A percentile compares a stretch with the other conserved stretches of the same genome.
Evolutionary conservation across 2,888 invertebrate species (phyloP).

Genomic region (Dilophus febrilis): DNA sequence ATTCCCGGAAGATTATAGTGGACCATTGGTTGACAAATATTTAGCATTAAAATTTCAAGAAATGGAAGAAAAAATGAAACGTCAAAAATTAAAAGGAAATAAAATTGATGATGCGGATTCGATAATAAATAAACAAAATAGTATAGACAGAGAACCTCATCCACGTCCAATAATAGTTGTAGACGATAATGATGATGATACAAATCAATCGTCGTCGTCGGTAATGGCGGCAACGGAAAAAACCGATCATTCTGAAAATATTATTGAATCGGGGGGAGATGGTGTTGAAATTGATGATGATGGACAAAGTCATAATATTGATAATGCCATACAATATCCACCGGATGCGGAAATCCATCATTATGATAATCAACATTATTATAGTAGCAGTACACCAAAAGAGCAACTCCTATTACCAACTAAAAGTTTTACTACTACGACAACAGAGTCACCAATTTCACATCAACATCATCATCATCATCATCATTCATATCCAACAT

Average conservation of each 20-base stretch:
- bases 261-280: too few relatives aligned
- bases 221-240: constrained; percentile 1
- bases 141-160: too few relatives aligned
- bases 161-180: too few relatives aligned
- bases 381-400: too few relatives aligned
- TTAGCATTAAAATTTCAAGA: constrained; percentile 70
- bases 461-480: too few relatives aligned
- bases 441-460: too few relatives aligned
- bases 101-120: constrained; percentile 16
- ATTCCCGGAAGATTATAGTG: constrained; percentile 79
- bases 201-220: background rate
- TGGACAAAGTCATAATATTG: constrained; percentile 3
- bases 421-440: too few relatives aligned
- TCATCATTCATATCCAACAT: too few relatives aligned
- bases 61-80: constrained; percentile 65
- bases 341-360: background rate
- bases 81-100: constrained; percentile 42
- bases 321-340: constrained; percentile 1
- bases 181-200: background rate
- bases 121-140: constrained; percentile 22
- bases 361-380: background rate
- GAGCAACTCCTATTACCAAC: too few relatives aligned
- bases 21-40: constrained; percentile 73
- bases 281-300: constrained; percentile 1
- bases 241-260: constrained; percentile 8